Base-by-base conservation (phyloP, 2,888 invertebrate species). In the Hypselothyrea guttata region DNA sequence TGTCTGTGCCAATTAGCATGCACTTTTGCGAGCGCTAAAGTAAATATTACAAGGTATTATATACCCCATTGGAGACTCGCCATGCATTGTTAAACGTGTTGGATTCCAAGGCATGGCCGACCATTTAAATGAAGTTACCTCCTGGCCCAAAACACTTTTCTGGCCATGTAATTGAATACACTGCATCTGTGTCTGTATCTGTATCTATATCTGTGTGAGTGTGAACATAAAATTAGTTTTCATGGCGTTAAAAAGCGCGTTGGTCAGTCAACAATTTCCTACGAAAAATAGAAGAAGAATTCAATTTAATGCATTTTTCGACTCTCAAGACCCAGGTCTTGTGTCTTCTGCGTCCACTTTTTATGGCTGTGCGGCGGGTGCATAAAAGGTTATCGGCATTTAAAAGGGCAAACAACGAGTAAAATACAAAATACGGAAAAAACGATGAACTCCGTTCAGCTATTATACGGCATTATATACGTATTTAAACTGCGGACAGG, bases 241-340 rank as follows among this genome's bases (percentile, higher is more conserved):
- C 78, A 84, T 82, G 82, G 84, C 84, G 84, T 84, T 78, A 84
- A 84, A 74, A 72, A 78, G 75, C 70, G 76, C 77, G 70, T 84
- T 77, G 71, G 55, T 60, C 67, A 55, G 64, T 34, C 63, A 63
- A 63, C 68, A 67, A 68, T 73, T 74, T 79, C 76, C 76, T 57
- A 59, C 57, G 76, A 79, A 78, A 60, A 68, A n/a, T n/a, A n/a
- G n/a, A n/a, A 53, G 33, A 51, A 52, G 55, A 77, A 74, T 78
- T 83, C 74, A 78, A 78, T 78, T 78, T 76, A 83, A 78, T 78
- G 77, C 84, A 78, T 74, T 78, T 22, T 47, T 49, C 53, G 52
- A 67, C 75, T 70, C 65, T 51, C 15, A 41, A 68, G n/a, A n/a
- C n/a, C n/a, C n/a, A n/a, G n/a, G 62, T 40, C 22, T 45, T 46